These are phyloP conservation scores for Trichechus manatus DNA, from an alignment of 2,113 vertebrate genomes.

Conservation along the genomic window DNA sequence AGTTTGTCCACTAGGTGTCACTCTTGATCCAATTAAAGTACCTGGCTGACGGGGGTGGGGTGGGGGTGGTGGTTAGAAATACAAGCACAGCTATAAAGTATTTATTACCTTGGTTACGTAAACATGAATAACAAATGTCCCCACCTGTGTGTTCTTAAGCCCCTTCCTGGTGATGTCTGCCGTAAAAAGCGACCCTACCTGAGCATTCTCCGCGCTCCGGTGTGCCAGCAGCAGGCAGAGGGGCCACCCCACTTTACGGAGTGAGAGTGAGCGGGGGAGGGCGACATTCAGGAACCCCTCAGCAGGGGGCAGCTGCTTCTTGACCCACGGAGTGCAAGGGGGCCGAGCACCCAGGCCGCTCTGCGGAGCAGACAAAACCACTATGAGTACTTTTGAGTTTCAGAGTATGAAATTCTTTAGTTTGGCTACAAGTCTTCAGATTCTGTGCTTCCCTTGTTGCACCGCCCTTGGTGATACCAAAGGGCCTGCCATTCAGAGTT, in stretches of 20 bases:
- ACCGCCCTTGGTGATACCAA: neutral
- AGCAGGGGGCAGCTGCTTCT: neutral
- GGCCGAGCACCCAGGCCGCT: fast-evolving
- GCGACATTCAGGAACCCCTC: no score
- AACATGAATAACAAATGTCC: neutral
- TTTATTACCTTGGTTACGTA: neutral
- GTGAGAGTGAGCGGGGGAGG: no score
- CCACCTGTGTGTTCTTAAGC: neutral
- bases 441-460: neutral
- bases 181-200: neutral
- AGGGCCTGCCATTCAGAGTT: neutral
- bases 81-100: neutral
- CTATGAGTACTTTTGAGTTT: neutral
- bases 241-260: fast-evolving
- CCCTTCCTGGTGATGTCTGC: neutral
- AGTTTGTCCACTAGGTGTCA: constrained; percentile 54
- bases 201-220: fast-evolving
- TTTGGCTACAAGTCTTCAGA: neutral
- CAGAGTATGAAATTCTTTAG: neutral
- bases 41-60: fast-evolving
- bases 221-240: neutral
- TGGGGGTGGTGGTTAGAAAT: neutral
- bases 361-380: neutral
- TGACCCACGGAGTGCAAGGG: no score
- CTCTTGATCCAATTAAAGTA: constrained; percentile 56